Conservation (phyloP, 2,888 invertebrate genomes). For the Agrotis exclamationis region DNA sequence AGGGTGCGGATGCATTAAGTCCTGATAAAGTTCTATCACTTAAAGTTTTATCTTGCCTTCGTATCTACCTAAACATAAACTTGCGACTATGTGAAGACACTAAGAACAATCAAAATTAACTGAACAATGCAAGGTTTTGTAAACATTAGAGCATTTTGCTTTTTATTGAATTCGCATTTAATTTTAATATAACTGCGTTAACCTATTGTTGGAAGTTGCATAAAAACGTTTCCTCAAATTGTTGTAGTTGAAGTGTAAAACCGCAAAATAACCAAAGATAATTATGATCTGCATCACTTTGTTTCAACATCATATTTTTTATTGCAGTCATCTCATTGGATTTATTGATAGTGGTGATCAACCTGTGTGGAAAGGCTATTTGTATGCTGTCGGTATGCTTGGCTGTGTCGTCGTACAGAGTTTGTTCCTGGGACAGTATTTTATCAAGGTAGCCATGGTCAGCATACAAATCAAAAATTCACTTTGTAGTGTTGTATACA, state of each 20-base stretch:
- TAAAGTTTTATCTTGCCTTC: neutral
- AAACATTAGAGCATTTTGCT: neutral
- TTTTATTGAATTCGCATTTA: neutral
- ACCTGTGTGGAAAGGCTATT: slow-evolving; percentile 95
- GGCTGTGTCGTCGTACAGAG: slow-evolving; percentile 94
- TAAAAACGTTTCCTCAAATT: slow-evolving; percentile 12
- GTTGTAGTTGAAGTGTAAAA: neutral
- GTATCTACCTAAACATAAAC: neutral
- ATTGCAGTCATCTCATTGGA: slow-evolving; percentile 91
- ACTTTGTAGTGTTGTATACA: slow-evolving; percentile 95
- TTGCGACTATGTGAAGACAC: neutral
- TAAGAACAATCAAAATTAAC: neutral
- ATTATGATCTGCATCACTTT: slow-evolving; percentile 8
- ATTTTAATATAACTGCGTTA: neutral
- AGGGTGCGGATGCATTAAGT: no score
- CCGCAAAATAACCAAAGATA: slow-evolving; percentile 3
- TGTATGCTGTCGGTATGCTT: slow-evolving; percentile 94
- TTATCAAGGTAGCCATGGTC: slow-evolving; percentile 95
- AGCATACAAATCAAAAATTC: slow-evolving; percentile 96
- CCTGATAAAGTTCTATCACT: neutral
- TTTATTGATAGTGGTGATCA: slow-evolving; percentile 90
- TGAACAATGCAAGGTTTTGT: neutral
- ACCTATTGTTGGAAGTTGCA: slow-evolving; percentile 1
- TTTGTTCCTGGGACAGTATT: slow-evolving; percentile 95
- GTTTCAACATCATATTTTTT: slow-evolving; percentile 1